Evolutionary conservation across 1,140 invertebrate genomes (phyloP).

Genomic region (Arctopsyche grandis): DNA sequence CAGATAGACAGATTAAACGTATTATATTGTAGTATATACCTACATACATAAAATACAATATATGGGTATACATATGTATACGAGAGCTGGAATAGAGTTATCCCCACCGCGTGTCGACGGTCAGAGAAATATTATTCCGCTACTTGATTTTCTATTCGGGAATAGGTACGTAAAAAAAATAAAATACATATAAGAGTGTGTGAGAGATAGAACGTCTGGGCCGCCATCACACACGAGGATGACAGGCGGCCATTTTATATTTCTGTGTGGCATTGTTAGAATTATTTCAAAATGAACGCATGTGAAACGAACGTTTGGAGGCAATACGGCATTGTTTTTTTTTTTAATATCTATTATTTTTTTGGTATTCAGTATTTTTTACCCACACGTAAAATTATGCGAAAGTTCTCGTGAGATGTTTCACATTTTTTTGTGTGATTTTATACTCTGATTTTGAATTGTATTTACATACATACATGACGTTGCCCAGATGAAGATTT

Average conservation of each 20-base stretch:
- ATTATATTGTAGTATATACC: too few species aligned
- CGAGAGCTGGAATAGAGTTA: not conserved
- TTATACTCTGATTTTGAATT: too few species aligned
- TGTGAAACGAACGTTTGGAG: not conserved
- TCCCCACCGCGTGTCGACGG: conserved; percentile 27
- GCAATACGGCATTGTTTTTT: too few species aligned
- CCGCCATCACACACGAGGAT: conserved; percentile 26
- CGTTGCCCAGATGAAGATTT: too few species aligned
- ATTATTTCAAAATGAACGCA: conserved; percentile 6
- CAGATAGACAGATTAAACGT: conserved; percentile 25
- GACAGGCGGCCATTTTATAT: conserved; percentile 53
- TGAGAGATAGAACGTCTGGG: not conserved
- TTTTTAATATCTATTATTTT: too few species aligned
- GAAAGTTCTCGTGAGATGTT: too few species aligned
- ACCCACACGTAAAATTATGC: too few species aligned
- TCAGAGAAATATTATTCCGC: conserved; percentile 49
- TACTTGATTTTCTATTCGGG: conserved; percentile 51
- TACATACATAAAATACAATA: too few species aligned
- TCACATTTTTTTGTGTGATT: too few species aligned
- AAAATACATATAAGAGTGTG: not conserved
- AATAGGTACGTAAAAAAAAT: conserved; percentile 28
- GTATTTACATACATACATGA: too few species aligned
- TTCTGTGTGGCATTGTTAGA: conserved; percentile 38
- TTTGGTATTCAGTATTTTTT: too few species aligned
- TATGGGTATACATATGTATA: not conserved